Percentiles rank a stretch among this genome's conserved stretches.
Evolutionary conservation across 2,113 vertebrate genomes (phyloP).

Genomic region (Panthera uncia): DNA sequence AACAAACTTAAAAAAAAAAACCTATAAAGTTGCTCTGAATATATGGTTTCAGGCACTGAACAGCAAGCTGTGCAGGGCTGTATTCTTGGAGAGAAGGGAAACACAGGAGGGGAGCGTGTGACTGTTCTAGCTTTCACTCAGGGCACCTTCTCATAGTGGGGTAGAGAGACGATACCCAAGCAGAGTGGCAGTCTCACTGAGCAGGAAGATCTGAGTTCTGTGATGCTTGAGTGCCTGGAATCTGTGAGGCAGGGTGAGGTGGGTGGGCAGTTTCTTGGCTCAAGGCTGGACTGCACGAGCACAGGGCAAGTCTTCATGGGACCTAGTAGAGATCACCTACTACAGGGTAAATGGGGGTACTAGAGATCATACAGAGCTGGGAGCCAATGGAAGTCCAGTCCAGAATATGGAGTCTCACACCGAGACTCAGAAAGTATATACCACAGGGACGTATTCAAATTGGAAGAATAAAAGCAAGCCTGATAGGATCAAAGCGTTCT

Average conservation of each 20-base stretch:
- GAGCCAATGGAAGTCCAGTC: background rate
- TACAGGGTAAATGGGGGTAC: background rate
- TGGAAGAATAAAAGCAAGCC: background rate
- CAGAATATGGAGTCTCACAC: background rate
- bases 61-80: background rate
- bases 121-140: background rate
- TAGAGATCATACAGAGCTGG: background rate
- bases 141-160: background rate
- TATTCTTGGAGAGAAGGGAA: background rate
- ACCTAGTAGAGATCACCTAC: background rate
- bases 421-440: background rate
- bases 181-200: background rate
- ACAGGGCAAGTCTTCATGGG: background rate
- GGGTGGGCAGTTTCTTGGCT: background rate
- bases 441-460: background rate
- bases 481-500: background rate
- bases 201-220: background rate
- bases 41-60: background rate
- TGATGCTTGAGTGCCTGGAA: background rate
- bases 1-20: no score
- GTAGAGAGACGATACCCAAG: background rate
- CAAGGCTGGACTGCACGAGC: background rate
- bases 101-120: rapidly evolving
- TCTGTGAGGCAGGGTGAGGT: background rate
- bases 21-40: background rate